These are phyloP conservation scores for Palythoa grandiflora DNA, from an alignment of 92 coral and sea anemone genomes.

Conservation along the genomic window DNA sequence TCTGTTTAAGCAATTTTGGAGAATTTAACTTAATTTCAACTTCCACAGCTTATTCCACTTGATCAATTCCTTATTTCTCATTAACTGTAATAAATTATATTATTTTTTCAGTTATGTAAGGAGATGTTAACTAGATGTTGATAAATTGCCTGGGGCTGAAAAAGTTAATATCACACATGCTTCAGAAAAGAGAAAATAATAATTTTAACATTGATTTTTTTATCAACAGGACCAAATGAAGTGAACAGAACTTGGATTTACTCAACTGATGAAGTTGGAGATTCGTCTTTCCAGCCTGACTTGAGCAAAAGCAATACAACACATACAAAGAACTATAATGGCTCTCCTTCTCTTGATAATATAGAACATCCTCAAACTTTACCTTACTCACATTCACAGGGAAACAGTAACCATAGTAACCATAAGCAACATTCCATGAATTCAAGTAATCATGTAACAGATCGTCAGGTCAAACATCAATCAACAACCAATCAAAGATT, in stretches of 20 bases:
- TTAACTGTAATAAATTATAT: too few species aligned
- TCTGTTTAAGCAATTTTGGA: too few species aligned
- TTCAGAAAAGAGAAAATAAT: neutral
- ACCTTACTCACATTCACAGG: neutral
- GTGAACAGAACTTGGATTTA: constrained; percentile 30
- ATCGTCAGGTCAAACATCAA: neutral
- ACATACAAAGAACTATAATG: constrained; percentile 1
- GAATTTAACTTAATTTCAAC: too few species aligned
- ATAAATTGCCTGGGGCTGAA: too few species aligned
- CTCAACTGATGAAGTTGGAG: constrained; percentile 20
- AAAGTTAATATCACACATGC: too few species aligned
- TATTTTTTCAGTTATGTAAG: too few species aligned
- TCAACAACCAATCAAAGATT: neutral
- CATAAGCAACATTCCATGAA: neutral
- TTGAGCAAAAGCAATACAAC: neutral
- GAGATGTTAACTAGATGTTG: too few species aligned
- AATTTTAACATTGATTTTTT: neutral
- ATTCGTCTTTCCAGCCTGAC: neutral
- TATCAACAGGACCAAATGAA: constrained; percentile 25
- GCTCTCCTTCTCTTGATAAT: constrained; percentile 19
- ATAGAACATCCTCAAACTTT: neutral
- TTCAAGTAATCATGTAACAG: constrained; percentile 10
- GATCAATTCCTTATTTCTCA: too few species aligned
- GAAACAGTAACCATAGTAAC: constrained; percentile 18
- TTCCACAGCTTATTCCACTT: too few species aligned